Evolutionary conservation across 2,113 vertebrate species (phyloP), one percentile per base, ranked within the genome.

Genomic region (Bostrychus sinensis): DNA sequence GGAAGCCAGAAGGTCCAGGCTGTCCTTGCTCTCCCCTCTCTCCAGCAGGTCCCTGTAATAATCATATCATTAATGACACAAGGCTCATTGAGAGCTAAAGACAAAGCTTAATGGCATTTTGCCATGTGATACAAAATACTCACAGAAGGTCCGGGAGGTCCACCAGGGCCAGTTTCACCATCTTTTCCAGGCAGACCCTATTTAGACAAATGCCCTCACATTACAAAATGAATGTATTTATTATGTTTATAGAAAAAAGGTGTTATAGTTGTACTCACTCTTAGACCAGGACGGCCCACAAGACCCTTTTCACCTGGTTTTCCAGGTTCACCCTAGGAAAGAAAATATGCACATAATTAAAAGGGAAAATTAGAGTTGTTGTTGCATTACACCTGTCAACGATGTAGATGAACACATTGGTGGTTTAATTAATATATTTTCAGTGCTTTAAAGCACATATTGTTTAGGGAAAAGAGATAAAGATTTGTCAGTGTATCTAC

Each of bases 11-110:
- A 22, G 97, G 94, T 45, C 97, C 96, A 14, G 95, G 93, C 30
- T 95, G 91, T 66, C 96, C 96, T 86, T 98, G 96, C 42, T 99
- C 96, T 82, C 97, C 97, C 89, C 97, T 95, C 88, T 98, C 97
- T 7, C 97, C 96, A 16, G 88, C 94, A 1, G 92, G 93, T 59
- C 97, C 96, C 96, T 98, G 70, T 64, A 72, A 62, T 30, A 48
- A 55, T 75, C 20, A 46, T 16, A 25, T 34, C 28, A 75, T 66
- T 1, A 78, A 20, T 20, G 8, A 36, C 37, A 39, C 10, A 39
- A 39, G 10, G 14, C n/a, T 45, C 5, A 45, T 20, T 20, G 17
- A 25, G 17, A 11, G 5, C 4, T 2, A 7, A 55, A 20, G n/a
- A 55, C n/a, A 55, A 20, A 54, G 4, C 12, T 26, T 14, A 16